Conservation (phyloP, 2,113 vertebrate genomes). For the Henicopernis longicauda region DNA sequence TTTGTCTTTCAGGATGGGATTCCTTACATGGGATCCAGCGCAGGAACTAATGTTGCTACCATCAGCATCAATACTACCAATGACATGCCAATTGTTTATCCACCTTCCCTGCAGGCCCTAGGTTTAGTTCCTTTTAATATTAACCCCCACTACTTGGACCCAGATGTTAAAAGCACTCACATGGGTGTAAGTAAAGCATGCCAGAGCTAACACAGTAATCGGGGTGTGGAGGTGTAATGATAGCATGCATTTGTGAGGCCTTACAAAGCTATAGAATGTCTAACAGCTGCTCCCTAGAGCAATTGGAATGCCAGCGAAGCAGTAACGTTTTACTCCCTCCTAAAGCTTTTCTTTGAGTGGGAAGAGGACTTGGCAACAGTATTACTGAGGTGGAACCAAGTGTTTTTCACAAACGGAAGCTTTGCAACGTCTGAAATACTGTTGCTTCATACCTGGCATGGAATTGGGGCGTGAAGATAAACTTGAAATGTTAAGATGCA, state of each 20-base stretch:
- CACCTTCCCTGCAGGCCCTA: slow-evolving; percentile 79
- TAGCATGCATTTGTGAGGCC: neutral
- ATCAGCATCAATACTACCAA: slow-evolving; percentile 87
- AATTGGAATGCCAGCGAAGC: neutral
- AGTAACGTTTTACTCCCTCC: neutral
- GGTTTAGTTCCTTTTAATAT: slow-evolving; percentile 88
- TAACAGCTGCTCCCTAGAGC: neutral
- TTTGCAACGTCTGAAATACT: neutral
- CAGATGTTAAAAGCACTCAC: slow-evolving; percentile 77
- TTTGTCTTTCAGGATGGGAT: slow-evolving; percentile 77
- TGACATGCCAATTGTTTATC: slow-evolving; percentile 88
- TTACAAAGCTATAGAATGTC: neutral
- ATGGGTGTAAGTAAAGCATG: slow-evolving; percentile 78
- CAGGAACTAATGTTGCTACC: slow-evolving; percentile 83
- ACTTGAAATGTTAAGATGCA: neutral
- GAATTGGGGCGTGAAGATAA: neutral
- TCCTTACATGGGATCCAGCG: slow-evolving; percentile 86
- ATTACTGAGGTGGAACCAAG: neutral
- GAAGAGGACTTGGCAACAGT: neutral
- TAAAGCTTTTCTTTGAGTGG: neutral
- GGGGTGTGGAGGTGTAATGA: neutral
- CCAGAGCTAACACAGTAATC: neutral
- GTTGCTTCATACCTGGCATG: neutral
- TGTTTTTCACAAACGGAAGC: neutral
- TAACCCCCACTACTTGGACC: slow-evolving; percentile 85